Evolutionary conservation across 2,113 vertebrate genomes (phyloP).

Genomic region (Myodes glareolus): DNA sequence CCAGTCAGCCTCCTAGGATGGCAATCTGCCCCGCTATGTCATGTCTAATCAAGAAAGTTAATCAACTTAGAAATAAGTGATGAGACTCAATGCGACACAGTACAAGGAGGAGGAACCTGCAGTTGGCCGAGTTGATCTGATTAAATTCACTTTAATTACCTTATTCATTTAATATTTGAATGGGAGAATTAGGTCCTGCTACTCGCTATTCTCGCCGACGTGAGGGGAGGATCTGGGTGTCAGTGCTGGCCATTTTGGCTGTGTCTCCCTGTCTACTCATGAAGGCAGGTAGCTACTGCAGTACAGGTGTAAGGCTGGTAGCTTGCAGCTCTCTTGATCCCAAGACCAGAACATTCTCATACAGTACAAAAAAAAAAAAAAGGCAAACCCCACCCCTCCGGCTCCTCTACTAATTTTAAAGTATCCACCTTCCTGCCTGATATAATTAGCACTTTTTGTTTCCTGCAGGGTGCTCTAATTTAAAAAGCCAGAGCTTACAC

Average conservation of each 20-base stretch:
- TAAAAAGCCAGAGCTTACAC: background rate
- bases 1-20: background rate
- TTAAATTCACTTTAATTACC: background rate
- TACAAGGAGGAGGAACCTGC: background rate
- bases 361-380: background rate
- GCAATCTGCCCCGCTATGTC: background rate
- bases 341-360: background rate
- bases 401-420: background rate
- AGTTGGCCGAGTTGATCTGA: background rate
- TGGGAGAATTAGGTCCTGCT: background rate
- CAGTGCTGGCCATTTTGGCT: background rate
- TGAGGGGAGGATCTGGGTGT: background rate
- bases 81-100: background rate
- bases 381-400: background rate
- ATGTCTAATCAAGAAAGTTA: background rate
- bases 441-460: background rate
- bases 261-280: background rate
- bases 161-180: background rate
- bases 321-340: background rate
- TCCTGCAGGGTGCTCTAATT: background rate
- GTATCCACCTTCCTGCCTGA: background rate
- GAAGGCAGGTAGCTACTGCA: background rate
- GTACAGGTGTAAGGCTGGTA: background rate
- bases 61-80: constrained; percentile 17
- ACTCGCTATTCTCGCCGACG: too few species aligned